Evolutionary conservation across 2,888 invertebrate genomes (phyloP).

Genomic region (Protula sp.): DNA sequence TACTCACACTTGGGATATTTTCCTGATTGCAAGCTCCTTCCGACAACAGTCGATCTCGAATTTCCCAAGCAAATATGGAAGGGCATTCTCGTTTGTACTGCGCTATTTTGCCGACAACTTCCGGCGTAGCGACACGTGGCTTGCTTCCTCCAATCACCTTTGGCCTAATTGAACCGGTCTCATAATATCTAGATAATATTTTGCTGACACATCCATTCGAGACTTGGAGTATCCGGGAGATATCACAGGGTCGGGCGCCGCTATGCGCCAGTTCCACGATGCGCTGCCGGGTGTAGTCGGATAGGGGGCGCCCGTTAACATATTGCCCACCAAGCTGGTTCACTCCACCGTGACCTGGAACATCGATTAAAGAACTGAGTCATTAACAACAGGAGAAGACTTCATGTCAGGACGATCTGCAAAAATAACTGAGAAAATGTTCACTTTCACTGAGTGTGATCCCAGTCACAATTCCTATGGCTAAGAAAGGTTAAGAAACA

Average conservation of each 20-base stretch:
- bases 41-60: slow-evolving; percentile 83
- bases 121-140: slow-evolving; percentile 81
- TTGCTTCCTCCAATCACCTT: slow-evolving; percentile 95
- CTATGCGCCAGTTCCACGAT: slow-evolving; percentile 92
- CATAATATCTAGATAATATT: slow-evolving; percentile 94
- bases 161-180: slow-evolving; percentile 92
- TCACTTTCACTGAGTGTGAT: neutral
- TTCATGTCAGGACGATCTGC: too few species aligned
- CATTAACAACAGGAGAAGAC: neutral
- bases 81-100: slow-evolving; percentile 94
- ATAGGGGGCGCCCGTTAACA: slow-evolving; percentile 91
- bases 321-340: slow-evolving; percentile 98
- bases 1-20: slow-evolving; percentile 67
- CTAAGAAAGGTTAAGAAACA: too few species aligned
- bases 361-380: neutral
- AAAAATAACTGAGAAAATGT: neutral
- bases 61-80: slow-evolving; percentile 98
- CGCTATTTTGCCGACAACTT: slow-evolving; percentile 86
- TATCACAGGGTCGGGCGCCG: slow-evolving; percentile 95
- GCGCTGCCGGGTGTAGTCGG: slow-evolving; percentile 93
- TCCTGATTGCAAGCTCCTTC: slow-evolving; percentile 93
- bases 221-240: slow-evolving; percentile 74
- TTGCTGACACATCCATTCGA: slow-evolving; percentile 98
- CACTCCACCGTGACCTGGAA: slow-evolving; percentile 88
- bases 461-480: too few species aligned